A percentile compares a stretch with the other conserved stretches of the same genome.
Conservation (phyloP, 1,140 invertebrate genomes). For the Rhopalosiphum maidis region DNA sequence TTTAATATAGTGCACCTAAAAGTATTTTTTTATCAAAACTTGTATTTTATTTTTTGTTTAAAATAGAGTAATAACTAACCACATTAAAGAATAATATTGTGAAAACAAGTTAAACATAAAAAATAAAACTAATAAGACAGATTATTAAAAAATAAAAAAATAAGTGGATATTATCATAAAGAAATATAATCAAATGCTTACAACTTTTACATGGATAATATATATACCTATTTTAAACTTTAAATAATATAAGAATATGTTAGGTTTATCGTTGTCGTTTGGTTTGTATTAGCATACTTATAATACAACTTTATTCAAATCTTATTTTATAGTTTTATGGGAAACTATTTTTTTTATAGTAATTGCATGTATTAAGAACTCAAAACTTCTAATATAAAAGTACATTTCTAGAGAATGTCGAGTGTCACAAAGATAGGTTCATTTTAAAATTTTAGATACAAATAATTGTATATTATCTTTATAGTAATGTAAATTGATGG, state of each 20-base stretch:
- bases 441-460: background rate
- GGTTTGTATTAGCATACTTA: background rate
- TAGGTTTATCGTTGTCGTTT: background rate
- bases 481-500: too few species aligned
- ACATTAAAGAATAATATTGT: background rate
- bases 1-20: too few species aligned
- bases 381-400: background rate
- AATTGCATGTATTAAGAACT: background rate
- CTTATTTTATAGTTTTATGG: background rate
- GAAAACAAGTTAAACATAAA: background rate
- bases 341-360: background rate
- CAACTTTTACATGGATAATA: background rate
- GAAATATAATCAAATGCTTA: background rate
- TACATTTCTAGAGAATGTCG: background rate
- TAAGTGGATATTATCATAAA: background rate
- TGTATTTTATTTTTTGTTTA: background rate
- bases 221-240: background rate
- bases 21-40: too few species aligned
- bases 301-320: slow-evolving; percentile 14
- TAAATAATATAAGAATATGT: background rate
- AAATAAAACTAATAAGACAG: background rate
- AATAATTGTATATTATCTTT: background rate
- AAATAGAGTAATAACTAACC: background rate
- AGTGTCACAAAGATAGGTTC: background rate
- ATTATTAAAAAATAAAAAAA: background rate